A percentile compares a stretch with the other conserved stretches of the same genome.
Evolutionary conservation across 1,140 invertebrate species (phyloP).

Genomic region (Drosophila rufa): DNA sequence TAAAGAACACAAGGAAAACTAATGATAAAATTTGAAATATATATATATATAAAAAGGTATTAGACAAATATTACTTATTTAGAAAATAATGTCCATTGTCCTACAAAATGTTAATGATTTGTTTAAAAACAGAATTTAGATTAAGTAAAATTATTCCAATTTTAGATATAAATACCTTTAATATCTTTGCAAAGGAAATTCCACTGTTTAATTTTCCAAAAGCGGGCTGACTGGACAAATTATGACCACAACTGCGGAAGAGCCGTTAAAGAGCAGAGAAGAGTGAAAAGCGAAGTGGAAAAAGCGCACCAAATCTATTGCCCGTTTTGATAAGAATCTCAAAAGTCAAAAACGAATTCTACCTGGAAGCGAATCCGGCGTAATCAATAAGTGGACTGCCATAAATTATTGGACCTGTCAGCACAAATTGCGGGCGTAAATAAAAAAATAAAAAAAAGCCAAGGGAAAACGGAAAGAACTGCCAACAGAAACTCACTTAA

Average conservation of each 20-base stretch:
- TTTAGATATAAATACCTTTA: not conserved
- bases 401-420: slow-evolving; percentile 79
- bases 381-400: slow-evolving; percentile 76
- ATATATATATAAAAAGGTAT: too few relatives aligned
- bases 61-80: too few relatives aligned
- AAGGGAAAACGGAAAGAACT: slow-evolving; percentile 9
- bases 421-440: slow-evolving; percentile 59
- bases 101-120: too few relatives aligned
- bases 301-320: slow-evolving; percentile 12
- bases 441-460: slow-evolving; percentile 33
- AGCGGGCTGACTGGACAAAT: slow-evolving; percentile 41
- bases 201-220: slow-evolving; percentile 27
- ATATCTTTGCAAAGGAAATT: not conserved
- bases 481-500: slow-evolving; percentile 28
- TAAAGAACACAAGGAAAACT: too few relatives aligned
- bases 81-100: too few relatives aligned
- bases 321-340: slow-evolving; percentile 56
- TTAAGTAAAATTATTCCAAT: not conserved
- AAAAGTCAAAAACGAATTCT: slow-evolving; percentile 26
- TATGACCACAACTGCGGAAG: slow-evolving; percentile 47
- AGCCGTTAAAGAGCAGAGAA: slow-evolving; percentile 26
- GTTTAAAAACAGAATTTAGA: too few relatives aligned
- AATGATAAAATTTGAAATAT: too few relatives aligned
- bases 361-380: slow-evolving; percentile 33
- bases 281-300: slow-evolving; percentile 9